phyloP scores from a whole-genome alignment of 2,888 invertebrate species.

The Agrypnus murinus region DNA sequence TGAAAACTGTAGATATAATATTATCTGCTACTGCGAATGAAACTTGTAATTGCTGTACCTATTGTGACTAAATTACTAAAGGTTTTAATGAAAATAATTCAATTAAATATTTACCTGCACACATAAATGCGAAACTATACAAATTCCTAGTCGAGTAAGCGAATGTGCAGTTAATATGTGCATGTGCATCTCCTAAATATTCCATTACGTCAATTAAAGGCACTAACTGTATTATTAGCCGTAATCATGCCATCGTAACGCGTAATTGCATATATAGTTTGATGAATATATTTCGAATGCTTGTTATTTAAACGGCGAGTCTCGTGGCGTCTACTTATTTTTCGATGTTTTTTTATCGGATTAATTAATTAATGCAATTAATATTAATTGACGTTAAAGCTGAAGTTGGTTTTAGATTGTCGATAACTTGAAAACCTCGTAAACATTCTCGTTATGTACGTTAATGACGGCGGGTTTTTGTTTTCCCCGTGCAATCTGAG shows the following conservation, averaged over 20 bases:
- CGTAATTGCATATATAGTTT: constrained; percentile 1
- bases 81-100: no score
- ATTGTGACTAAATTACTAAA: no score
- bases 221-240: constrained; percentile 4
- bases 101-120: no score
- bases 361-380: constrained; percentile 45
- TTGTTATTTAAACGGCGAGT: not conserved
- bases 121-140: no score
- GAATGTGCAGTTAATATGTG: constrained; percentile 2
- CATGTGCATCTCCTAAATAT: not conserved
- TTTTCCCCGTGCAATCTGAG: constrained; percentile 62
- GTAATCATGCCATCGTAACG: not conserved
- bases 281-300: not conserved
- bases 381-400: constrained; percentile 46
- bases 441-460: constrained; percentile 53
- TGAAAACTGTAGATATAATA: no score
- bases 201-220: not conserved
- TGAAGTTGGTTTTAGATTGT: constrained; percentile 38
- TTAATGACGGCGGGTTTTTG: constrained; percentile 53
- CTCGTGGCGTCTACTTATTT: no score
- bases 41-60: no score
- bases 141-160: not conserved
- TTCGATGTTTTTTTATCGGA: constrained; percentile 19
- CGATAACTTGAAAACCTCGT: constrained; percentile 50
- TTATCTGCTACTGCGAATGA: no score